Evolutionary conservation across 2,113 vertebrate genomes (phyloP).

Genomic region (Mustelus asterias): DNA sequence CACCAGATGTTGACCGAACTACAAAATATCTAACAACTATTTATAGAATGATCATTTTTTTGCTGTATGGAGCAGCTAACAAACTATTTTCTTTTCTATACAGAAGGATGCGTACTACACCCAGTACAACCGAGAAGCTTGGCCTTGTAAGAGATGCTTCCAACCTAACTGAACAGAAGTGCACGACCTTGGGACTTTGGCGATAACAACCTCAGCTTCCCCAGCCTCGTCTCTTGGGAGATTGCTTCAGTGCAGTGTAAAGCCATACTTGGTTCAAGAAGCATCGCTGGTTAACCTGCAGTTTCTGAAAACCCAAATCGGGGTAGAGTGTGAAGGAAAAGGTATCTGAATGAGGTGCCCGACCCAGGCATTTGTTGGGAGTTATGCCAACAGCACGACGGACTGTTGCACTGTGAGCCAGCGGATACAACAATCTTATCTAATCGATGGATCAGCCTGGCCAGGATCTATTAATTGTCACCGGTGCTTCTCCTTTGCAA

Average conservation of each 20-base stretch:
- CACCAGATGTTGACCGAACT: not conserved
- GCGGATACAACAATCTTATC: not conserved
- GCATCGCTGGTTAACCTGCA: not conserved
- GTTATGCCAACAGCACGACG: not conserved
- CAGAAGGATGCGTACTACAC: not conserved
- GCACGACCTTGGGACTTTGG: not conserved
- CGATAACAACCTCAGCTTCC: not conserved
- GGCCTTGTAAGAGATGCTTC: not conserved
- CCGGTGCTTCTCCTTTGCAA: not conserved
- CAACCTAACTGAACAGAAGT: not conserved
- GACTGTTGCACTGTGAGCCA: not conserved
- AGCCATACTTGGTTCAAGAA: not conserved
- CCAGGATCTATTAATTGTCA: not conserved
- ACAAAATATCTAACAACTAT: not conserved
- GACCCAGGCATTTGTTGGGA: not conserved
- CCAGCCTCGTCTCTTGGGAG: not conserved
- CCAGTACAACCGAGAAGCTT: not conserved
- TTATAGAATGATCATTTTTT: not conserved
- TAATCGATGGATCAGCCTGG: not conserved
- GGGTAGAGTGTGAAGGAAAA: not conserved
- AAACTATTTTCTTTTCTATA: not conserved
- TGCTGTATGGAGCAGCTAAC: not conserved
- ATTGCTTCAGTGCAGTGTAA: not conserved
- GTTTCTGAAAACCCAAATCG: not conserved
- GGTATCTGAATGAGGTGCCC: not conserved